Evolutionary conservation across 2,888 invertebrate species (phyloP), one percentile per base, ranked within the genome.

Genomic region (Diarsia mendica): DNA sequence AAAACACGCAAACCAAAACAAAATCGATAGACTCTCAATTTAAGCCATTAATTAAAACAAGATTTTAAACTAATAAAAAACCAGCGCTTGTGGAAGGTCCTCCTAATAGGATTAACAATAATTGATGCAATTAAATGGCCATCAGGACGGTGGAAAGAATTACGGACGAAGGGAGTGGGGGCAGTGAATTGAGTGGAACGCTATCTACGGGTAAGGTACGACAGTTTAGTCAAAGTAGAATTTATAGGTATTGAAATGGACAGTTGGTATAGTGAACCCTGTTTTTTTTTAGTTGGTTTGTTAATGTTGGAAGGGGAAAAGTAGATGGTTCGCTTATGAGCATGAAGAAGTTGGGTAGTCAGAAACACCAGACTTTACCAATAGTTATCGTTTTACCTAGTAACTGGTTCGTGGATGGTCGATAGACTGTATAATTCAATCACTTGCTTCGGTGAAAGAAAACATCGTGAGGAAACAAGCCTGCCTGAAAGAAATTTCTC

Each of bases 101-200:
- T 58, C 39, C 68, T 75, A 82, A 89, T 85, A 44, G 77, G 82
- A 88, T 86, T 83, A 84, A 69, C 68, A 46, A 77, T 84, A 85
- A 89, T 89, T 86, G 84, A 70, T 5, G 80, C 85, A 89, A 89
- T 89, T 87, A 89, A 89, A 90, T 84, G 73, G 67, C 75, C 86
- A 85, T 87, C 87, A 83, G 77, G 69, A 48, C 3, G 69, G 77
- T 61, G 69, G 72, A 80, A 76, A 74, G 84, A 81, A 84, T 87
- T 84, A 87, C 69, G 72, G 65, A 55, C 73, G 75, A 63, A 71
- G 63, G 68, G 55, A 9, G 4, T 4, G 8, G 23, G 8, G 33
- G 51, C 55, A 33, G 39, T 44, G 11, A 65, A 79, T 79, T 53
- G 72, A 72, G 51, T 53, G 67, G 80, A 13, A 61, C 49, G 11